Conservation (phyloP, 1,140 invertebrate genomes). For the Ceratina australensis region DNA sequence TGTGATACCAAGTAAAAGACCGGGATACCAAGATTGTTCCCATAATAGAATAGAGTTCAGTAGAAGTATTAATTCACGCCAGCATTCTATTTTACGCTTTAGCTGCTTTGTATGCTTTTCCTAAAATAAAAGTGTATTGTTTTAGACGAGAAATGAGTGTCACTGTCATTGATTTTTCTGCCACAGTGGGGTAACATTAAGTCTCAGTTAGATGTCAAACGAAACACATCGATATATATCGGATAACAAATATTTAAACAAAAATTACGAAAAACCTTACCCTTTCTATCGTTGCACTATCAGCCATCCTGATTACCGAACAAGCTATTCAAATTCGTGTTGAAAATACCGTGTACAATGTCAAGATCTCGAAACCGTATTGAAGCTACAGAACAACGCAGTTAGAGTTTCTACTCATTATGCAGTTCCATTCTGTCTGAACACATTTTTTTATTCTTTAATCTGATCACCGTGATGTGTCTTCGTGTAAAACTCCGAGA, state of each 20-base stretch:
- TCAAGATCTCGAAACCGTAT: neutral
- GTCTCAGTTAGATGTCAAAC: neutral
- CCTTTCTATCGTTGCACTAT: slow-evolving; percentile 58
- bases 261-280: slow-evolving; percentile 44
- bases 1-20: slow-evolving; percentile 84
- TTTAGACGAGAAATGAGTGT: slow-evolving; percentile 15
- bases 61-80: slow-evolving; percentile 88
- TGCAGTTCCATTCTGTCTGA: neutral
- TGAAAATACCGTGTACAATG: neutral
- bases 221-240: neutral
- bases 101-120: slow-evolving; percentile 86
- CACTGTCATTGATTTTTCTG: slow-evolving; percentile 52
- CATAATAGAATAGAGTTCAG: slow-evolving; percentile 88
- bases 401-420: slow-evolving; percentile 9
- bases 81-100: slow-evolving; percentile 89
- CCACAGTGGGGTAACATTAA: neutral
- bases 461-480: slow-evolving; percentile 17
- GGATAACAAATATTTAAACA: neutral
- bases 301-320: slow-evolving; percentile 47
- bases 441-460: slow-evolving; percentile 7
- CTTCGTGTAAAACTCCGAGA: slow-evolving; percentile 6
- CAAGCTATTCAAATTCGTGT: slow-evolving; percentile 30
- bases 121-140: slow-evolving; percentile 73
- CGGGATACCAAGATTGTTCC: slow-evolving; percentile 91
- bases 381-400: neutral